These are phyloP conservation scores for Hirtodrosophila cameraria DNA, from an alignment of 2,888 invertebrate genomes.

Conservation along the genomic window DNA sequence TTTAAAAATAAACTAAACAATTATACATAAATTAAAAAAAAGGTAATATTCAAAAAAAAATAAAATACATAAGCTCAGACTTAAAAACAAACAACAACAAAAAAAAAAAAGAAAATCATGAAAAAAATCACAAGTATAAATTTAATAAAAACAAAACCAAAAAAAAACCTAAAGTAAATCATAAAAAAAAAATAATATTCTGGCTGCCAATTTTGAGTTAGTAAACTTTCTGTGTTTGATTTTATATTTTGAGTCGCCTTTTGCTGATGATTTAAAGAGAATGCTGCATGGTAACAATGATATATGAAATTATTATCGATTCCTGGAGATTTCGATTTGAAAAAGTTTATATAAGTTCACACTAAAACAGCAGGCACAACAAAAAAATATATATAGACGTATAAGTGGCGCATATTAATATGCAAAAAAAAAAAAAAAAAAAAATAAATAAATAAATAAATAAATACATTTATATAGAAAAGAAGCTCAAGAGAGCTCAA, in stretches of 20 bases:
- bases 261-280: conserved; percentile 12
- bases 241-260: conserved; percentile 9
- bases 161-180: neutral
- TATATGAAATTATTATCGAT: conserved; percentile 14
- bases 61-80: conserved; percentile 25
- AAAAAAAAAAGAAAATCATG: conserved; percentile 16
- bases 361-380: conserved; percentile 52
- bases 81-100: conserved; percentile 43
- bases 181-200: neutral
- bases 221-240: neutral
- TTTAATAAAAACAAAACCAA: neutral
- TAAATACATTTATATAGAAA: conserved; percentile 19
- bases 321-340: neutral
- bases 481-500: conserved; percentile 23
- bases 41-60: conserved; percentile 6
- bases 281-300: conserved; percentile 27
- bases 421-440: conserved; percentile 29
- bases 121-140: conserved; percentile 13
- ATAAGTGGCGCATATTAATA: conserved; percentile 17
- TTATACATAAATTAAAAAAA: conserved; percentile 24
- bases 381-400: conserved; percentile 7
- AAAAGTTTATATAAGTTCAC: conserved; percentile 17
- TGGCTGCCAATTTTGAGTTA: conserved; percentile 10
- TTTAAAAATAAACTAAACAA: conserved; percentile 46
- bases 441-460: conserved; percentile 17